Percentiles rank a stretch among this genome's conserved stretches.
Conservation (phyloP, 2,888 invertebrate genomes). For the Meteorus colon region DNA sequence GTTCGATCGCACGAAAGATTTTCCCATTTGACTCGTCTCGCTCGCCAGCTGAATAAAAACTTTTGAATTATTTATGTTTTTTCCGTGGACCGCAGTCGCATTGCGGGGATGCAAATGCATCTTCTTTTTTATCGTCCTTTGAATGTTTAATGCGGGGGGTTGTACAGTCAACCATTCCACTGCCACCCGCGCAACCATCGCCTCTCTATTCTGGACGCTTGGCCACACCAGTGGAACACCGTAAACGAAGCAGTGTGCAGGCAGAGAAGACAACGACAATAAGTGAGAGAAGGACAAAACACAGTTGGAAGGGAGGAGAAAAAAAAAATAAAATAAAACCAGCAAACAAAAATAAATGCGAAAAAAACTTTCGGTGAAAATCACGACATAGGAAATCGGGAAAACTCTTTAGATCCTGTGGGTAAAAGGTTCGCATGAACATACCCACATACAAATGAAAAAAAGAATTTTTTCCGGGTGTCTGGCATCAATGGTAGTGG, state of each 20-base stretch:
- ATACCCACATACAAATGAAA: constrained; percentile 5
- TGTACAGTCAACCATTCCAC: constrained; percentile 25
- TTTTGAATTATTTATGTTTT: constrained; percentile 72
- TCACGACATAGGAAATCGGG: constrained; percentile 46
- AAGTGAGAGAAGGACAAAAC: constrained; percentile 45
- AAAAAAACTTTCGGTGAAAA: constrained; percentile 44
- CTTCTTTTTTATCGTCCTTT: constrained; percentile 67
- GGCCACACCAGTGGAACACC: constrained; percentile 42
- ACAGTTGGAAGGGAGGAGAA: constrained; percentile 33
- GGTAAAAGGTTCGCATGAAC: constrained; percentile 4
- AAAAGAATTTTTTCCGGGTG: neutral
- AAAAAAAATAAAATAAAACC: neutral
- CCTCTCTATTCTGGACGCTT: constrained; percentile 30
- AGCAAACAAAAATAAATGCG: constrained; percentile 23
- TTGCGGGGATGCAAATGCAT: constrained; percentile 68
- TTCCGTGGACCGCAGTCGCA: constrained; percentile 62
- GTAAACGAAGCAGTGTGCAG: constrained; percentile 44
- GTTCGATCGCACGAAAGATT: constrained; percentile 37
- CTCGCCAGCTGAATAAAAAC: constrained; percentile 62
- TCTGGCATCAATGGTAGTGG: neutral
- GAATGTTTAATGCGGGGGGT: constrained; percentile 66
- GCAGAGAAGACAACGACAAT: constrained; percentile 32
- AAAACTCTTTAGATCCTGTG: constrained; percentile 41
- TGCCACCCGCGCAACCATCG: neutral
- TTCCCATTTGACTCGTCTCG: constrained; percentile 30